A percentile compares a stretch with the other conserved stretches of the same genome.
Conservation (phyloP, 37 sponge, comb jelly and placozoan species). For the Spongilla lacustris region DNA sequence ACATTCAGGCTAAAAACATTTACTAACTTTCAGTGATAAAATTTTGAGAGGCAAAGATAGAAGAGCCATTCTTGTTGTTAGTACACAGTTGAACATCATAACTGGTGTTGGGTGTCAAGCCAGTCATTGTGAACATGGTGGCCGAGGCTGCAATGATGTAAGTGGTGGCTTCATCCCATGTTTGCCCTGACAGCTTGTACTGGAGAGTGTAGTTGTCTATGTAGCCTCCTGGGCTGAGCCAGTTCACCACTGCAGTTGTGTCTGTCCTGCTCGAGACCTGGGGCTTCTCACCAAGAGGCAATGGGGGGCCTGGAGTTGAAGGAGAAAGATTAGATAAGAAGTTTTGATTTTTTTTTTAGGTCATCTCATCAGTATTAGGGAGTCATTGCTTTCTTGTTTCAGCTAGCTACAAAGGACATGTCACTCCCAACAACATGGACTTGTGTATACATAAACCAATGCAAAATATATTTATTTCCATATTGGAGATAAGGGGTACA, state of each 20-base stretch:
- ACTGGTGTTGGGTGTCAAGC: not conserved
- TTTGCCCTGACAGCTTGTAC: not conserved
- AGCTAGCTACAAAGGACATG: no score
- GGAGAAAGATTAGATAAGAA: no score
- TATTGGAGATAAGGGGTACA: no score
- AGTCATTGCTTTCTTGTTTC: no score
- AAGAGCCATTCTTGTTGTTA: not conserved
- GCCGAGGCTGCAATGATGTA: not conserved
- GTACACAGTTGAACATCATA: not conserved
- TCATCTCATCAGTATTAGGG: no score
- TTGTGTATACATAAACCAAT: no score
- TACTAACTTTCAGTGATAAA: not conserved
- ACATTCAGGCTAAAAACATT: not conserved
- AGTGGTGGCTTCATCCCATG: not conserved
- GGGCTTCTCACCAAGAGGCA: not conserved
- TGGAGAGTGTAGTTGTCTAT: not conserved
- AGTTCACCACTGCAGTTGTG: not conserved
- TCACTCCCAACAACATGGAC: no score
- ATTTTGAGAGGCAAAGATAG: not conserved
- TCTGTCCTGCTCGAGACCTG: not conserved
- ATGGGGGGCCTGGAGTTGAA: not conserved
- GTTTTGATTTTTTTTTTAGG: no score
- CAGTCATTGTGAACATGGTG: not conserved
- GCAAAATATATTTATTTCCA: no score
- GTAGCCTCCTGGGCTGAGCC: not conserved